A percentile compares a stretch with the other conserved stretches of the same genome.
These are phyloP conservation scores for Maccullochella peelii DNA, from an alignment of 2,113 vertebrate species.

Conservation along the genomic window DNA sequence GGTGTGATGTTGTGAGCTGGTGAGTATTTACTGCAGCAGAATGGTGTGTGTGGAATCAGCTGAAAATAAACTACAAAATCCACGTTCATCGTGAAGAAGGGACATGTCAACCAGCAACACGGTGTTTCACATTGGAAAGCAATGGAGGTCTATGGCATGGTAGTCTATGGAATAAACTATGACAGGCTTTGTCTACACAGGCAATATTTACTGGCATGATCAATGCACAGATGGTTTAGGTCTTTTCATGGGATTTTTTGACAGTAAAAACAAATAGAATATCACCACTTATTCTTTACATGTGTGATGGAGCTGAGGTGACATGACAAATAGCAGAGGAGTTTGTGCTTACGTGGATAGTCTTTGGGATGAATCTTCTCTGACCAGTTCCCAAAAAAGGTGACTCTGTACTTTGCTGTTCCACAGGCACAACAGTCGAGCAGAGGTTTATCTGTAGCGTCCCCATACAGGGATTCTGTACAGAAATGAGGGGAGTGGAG, in stretches of 20 bases:
- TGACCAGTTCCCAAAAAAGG: constrained; percentile 98
- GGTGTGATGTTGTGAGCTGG: neutral
- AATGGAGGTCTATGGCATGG: neutral
- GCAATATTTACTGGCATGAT: neutral
- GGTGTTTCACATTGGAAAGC: neutral
- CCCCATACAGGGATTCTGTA: constrained; percentile 87
- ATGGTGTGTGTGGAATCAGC: neutral
- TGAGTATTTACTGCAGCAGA: neutral
- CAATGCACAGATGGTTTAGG: neutral
- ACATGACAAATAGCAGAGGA: neutral
- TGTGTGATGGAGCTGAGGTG: constrained; percentile 1
- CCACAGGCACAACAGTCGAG: constrained; percentile 96
- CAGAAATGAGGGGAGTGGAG: constrained; percentile 18
- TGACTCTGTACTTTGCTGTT: constrained; percentile 97
- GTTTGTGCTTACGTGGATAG: constrained; percentile 91
- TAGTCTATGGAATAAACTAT: neutral
- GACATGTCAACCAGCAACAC: neutral
- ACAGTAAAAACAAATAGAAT: neutral
- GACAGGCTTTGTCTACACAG: neutral
- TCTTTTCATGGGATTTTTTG: neutral
- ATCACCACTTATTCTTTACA: neutral
- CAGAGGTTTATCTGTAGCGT: constrained; percentile 89
- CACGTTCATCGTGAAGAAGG: neutral
- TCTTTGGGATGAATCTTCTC: constrained; percentile 97
- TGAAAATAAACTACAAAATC: neutral